These are phyloP conservation scores for Podarcis muralis DNA, from an alignment of 2,113 vertebrate species.

Conservation along the genomic window DNA sequence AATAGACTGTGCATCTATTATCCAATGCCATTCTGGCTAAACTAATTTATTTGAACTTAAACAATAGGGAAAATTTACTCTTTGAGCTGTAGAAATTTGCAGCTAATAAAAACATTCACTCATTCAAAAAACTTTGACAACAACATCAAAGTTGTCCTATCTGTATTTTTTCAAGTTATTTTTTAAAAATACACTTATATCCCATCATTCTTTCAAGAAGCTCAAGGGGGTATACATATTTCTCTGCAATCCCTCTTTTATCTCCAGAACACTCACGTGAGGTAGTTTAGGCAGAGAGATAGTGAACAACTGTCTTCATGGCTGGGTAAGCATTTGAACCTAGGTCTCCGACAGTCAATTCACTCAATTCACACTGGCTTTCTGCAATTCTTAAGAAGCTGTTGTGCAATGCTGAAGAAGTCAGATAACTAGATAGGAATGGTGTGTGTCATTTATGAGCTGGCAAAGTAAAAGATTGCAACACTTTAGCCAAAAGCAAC, in stretches of 20 bases:
- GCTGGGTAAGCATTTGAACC: neutral
- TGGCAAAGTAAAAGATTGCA: neutral
- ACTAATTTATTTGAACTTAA: neutral
- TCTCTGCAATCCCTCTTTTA: neutral
- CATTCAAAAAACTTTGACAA: neutral
- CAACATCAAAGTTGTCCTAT: neutral
- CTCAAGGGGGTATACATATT: neutral
- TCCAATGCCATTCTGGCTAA: neutral
- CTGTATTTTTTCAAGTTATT: neutral
- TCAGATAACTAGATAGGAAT: neutral
- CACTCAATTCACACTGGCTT: neutral
- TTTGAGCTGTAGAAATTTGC: neutral
- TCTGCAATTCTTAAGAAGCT: neutral
- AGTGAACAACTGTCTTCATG: neutral
- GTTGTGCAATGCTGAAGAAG: neutral
- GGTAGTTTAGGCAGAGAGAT: neutral
- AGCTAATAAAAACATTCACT: neutral
- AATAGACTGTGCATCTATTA: no score
- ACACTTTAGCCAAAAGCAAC: neutral
- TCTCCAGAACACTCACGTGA: neutral
- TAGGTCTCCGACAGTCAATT: neutral
- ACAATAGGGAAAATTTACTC: neutral
- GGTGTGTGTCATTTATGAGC: neutral
- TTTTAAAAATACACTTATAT: neutral
- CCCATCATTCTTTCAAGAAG: neutral